Evolutionary conservation across 2,113 vertebrate genomes (phyloP), one percentile per base, ranked within the genome.

Genomic region (Gnathochromis pfefferi): DNA sequence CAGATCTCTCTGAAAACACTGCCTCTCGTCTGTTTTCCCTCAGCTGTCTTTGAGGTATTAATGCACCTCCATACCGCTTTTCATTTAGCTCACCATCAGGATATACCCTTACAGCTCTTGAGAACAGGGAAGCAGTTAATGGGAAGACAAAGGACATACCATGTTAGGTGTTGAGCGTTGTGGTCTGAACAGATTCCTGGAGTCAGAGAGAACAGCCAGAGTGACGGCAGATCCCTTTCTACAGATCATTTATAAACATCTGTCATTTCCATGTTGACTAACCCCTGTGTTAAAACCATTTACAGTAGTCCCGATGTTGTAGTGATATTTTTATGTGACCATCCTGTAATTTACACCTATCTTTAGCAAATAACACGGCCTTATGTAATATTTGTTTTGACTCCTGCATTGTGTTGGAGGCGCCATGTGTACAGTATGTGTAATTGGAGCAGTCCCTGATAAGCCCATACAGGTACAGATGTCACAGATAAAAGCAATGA

Each of bases 231-330:
- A 91, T 88, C 86, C 84, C 73, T 90, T 81, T 84, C 80, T 87
- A 35, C 85, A 87, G 65, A 91, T 92, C 83, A 91, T 91, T 89
- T 91, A 89, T 93, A 95, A 95, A 95, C 88, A 90, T 87, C 81
- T 85, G 90, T 92, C 87, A 93, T 92, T 88, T 92, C 80, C 86
- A 87, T 38, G 87, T 68, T 70, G 78, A 84, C 70, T 23, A 90
- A 87, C 21, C 38, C 35, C 12, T 68, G 57, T 87, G 51, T 63
- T 83, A 82, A 85, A 90, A 90, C 55, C 83, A 90, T 88, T 87
- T 88, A 89, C 85, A 89, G 80, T 57, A 86, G 81, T 51, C 40
- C 84, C 68, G 17, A 80, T 85, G 80, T 26, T 79, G 45, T 80
- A 88, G 58, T 75, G 58, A 87, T 90, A 83, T 89, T 92, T 90